Conservation (phyloP, 2,113 vertebrate genomes). For the Collichthys lucidus region DNA sequence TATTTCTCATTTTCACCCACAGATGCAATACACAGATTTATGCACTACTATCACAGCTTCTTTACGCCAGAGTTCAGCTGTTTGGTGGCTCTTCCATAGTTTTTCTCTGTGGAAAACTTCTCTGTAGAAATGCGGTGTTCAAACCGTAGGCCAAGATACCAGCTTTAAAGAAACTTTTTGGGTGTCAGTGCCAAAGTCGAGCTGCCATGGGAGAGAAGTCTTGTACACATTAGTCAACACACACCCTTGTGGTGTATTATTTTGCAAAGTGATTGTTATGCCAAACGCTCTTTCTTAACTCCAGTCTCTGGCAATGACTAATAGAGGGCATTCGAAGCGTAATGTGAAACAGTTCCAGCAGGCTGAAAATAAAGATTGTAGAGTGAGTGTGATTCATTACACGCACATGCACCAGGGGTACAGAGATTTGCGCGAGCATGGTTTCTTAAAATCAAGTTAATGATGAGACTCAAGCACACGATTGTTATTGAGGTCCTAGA, state of each 20-base stretch:
- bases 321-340: conserved; percentile 31
- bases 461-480: conserved; percentile 45
- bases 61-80: background rate
- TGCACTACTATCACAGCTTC: background rate
- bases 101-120: background rate
- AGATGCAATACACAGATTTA: background rate
- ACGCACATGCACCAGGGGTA: background rate
- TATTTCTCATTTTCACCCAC: background rate
- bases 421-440: background rate
- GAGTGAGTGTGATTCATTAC: conserved; percentile 46
- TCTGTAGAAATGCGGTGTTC: conserved; percentile 3
- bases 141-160: conserved; percentile 3
- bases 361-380: conserved; percentile 23
- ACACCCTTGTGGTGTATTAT: conserved; percentile 12
- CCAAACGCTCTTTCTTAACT: conserved; percentile 29
- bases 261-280: conserved; percentile 31
- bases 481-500: conserved; percentile 17
- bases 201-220: background rate
- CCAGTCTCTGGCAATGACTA: conserved; percentile 30
- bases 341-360: conserved; percentile 33
- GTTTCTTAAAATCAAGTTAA: conserved; percentile 42
- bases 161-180: conserved; percentile 13
- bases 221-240: background rate
- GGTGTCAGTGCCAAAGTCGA: conserved; percentile 15
- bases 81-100: background rate